A percentile compares a stretch with the other conserved stretches of the same genome.
Conservation (phyloP, 2,888 invertebrate genomes). For the Lepas anatifera region DNA sequence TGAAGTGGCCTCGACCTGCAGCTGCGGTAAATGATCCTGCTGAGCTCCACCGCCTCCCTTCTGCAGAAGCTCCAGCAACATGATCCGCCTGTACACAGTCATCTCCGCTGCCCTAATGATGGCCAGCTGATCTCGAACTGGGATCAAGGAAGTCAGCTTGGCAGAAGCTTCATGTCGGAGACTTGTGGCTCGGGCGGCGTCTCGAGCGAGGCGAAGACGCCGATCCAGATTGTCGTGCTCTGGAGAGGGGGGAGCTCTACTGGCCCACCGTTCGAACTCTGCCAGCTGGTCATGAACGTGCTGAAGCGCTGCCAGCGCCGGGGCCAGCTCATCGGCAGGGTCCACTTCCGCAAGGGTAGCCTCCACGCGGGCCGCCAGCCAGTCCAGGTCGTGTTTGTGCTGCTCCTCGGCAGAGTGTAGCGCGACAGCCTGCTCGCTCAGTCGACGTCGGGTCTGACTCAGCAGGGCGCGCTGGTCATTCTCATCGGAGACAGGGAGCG, state of each 20-base stretch:
- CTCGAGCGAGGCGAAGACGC: slow-evolving; percentile 31
- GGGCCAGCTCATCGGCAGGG: slow-evolving; percentile 32
- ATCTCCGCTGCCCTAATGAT: slow-evolving; percentile 33
- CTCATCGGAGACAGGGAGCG: slow-evolving; percentile 34
- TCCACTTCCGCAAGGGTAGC: slow-evolving; percentile 34
- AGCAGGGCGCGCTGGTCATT: slow-evolving; percentile 32
- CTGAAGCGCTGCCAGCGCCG: slow-evolving; percentile 29
- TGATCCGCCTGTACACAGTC: slow-evolving; percentile 34
- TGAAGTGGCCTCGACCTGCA: slow-evolving; percentile 30
- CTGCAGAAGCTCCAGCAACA: slow-evolving; percentile 31
- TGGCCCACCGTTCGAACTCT: slow-evolving; percentile 30
- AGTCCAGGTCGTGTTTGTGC: slow-evolving; percentile 36
- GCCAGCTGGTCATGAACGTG: slow-evolving; percentile 33
- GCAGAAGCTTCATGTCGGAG: slow-evolving; percentile 33
- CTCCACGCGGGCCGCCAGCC: slow-evolving; percentile 39
- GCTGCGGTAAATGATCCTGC: slow-evolving; percentile 31
- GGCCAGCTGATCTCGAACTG: slow-evolving; percentile 34
- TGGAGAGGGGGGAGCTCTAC: slow-evolving; percentile 30
- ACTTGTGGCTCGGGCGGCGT: slow-evolving; percentile 31
- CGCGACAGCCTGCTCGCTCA: slow-evolving; percentile 36
- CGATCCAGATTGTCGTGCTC: slow-evolving; percentile 34
- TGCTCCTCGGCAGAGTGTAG: slow-evolving; percentile 36
- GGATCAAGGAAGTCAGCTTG: slow-evolving; percentile 32
- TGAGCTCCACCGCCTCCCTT: slow-evolving; percentile 31
- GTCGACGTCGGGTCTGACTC: slow-evolving; percentile 32